These are phyloP conservation scores for Chrysomela aeneicollis DNA, from an alignment of 2,888 invertebrate genomes.

Conservation along the genomic window DNA sequence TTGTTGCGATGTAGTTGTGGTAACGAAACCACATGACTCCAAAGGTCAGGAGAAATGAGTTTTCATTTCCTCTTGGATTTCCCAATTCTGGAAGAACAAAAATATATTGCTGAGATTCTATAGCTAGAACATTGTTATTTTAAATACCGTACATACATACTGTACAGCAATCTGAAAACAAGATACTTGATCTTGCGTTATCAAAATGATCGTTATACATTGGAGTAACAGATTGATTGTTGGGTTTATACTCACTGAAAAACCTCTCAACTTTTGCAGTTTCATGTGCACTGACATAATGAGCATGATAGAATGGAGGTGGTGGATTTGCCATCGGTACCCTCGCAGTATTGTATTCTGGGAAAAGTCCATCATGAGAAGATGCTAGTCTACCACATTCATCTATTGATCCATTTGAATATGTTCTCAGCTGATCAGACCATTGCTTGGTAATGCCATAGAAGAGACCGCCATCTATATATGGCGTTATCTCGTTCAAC, in stretches of 20 bases:
- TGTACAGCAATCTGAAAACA: too few species aligned
- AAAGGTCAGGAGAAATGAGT: conserved; percentile 64
- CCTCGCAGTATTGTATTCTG: conserved; percentile 63
- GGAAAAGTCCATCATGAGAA: conserved; percentile 61
- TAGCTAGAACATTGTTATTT: too few species aligned
- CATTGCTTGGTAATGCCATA: conserved; percentile 69
- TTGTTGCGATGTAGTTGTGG: conserved; percentile 64
- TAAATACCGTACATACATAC: too few species aligned
- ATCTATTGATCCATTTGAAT: conserved; percentile 62
- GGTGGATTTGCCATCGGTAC: conserved; percentile 69
- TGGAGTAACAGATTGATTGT: not conserved
- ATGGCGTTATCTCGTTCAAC: conserved; percentile 70
- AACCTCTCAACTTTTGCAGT: conserved; percentile 63
- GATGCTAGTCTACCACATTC: conserved; percentile 61
- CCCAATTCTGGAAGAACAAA: conserved; percentile 60
- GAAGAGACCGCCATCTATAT: conserved; percentile 68
- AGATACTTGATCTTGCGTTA: too few species aligned
- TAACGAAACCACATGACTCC: conserved; percentile 66
- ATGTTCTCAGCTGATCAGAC: conserved; percentile 65
- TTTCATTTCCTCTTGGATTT: conserved; percentile 66
- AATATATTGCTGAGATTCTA: too few species aligned
- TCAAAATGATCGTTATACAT: too few species aligned
- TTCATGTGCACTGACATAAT: conserved; percentile 56
- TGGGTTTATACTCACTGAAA: conserved; percentile 62
- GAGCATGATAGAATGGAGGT: conserved; percentile 63